Evolutionary conservation across 30 jellyfish, hydroid and myxozoan species (phyloP), one percentile per base, ranked within the genome.

Genomic region (Aurelia sp.): DNA sequence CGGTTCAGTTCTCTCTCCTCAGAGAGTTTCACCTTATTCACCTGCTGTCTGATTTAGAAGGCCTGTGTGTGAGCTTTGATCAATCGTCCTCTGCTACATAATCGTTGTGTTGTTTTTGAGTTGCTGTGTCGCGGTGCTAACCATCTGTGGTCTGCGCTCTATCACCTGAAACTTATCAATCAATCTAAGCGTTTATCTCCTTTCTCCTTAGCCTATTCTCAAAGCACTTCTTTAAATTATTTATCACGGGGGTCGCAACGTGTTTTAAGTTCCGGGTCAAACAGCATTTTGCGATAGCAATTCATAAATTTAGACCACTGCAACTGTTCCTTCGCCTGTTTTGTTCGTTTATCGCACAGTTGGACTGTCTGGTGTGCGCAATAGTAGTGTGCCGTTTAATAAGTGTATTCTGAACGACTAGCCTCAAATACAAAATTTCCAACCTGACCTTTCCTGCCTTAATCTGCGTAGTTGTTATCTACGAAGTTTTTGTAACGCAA

Each of bases 141-240:
- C 92, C 92, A 82, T 82, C 92, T 82, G 92, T 82, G 92, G 86
- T 82, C 63, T 69, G 86, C 60, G 92, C 60, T 70, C 86, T 69
- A 55, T 71, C 86, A 69, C 92, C 89, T 78, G 89, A 82, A 82
- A 67, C 86, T 71, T 82, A 82, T 82, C 92, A 82, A 82, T 82
- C 92, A 82, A 66, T 63, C 92, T 82, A 27, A 67, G 68, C 84
- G 67, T 81, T 67, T 81, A 53, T 81, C 84, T 73, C 53, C 84
- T 53, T 22, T 81, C 91, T 67, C 51, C 77, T 81, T 64, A 63
- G 81, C 90, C 63, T 76, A 75, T 75, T 19, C 80, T 78, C 80
- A 78, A 78, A 78, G 67, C 59, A 64, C 80, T 18, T 78, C 89
- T 21, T 24, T 66, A n/a, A 66, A 24, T 33, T 66, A 66, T 33